These are phyloP conservation scores for Chamaea fasciata DNA, from an alignment of 2,113 vertebrate species.

Conservation along the genomic window DNA sequence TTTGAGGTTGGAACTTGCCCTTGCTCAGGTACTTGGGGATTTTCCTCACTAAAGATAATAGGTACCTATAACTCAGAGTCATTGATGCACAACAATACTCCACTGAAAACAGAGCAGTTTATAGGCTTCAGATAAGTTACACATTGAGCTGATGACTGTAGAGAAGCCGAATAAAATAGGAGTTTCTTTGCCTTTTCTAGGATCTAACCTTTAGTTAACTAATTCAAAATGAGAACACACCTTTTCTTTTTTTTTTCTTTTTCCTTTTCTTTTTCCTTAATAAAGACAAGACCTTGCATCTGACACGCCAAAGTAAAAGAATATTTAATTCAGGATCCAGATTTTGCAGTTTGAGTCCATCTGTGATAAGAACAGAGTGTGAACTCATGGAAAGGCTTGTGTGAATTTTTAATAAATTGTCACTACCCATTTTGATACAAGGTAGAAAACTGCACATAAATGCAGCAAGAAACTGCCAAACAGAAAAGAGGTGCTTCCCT, in stretches of 20 bases:
- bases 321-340: constrained; percentile 44
- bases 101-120: background rate
- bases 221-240: background rate
- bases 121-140: background rate
- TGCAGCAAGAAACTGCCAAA: background rate
- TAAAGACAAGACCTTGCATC: background rate
- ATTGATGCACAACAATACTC: background rate
- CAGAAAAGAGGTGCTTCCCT: background rate
- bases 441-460: background rate
- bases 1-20: background rate
- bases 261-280: accelerated
- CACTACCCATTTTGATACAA: background rate
- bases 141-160: background rate
- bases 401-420: constrained; percentile 52
- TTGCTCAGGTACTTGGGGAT: background rate
- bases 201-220: background rate
- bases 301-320: constrained; percentile 11
- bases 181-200: background rate
- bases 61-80: background rate
- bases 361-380: constrained; percentile 50
- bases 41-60: background rate
- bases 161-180: background rate
- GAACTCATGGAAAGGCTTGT: constrained; percentile 21
- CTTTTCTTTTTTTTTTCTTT: background rate
- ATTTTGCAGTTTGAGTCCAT: constrained; percentile 37